Percentiles rank a stretch among this genome's conserved stretches.
phyloP scores from a whole-genome alignment of 37 sponge, comb jelly and placozoan genomes.

The Corticium candelabrum region DNA sequence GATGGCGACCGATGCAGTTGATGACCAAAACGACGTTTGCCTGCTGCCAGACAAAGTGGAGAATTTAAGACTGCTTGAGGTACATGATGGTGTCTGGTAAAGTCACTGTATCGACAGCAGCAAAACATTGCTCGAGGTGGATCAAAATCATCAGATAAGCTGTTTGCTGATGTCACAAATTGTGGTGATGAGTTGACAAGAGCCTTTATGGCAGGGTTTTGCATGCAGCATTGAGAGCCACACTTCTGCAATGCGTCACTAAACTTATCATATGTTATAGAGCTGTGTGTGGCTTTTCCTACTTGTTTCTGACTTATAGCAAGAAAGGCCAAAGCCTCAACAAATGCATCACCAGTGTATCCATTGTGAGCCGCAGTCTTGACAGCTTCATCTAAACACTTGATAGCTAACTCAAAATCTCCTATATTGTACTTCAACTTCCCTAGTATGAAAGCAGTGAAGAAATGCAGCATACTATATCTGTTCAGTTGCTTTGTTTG shows the following conservation, averaged over 20 bases:
- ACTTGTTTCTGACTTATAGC: background rate
- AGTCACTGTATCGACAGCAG: background rate
- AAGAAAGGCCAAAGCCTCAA: background rate
- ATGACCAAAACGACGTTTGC: background rate
- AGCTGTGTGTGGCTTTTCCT: background rate
- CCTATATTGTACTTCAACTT: background rate
- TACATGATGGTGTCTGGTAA: background rate
- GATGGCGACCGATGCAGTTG: too few species aligned
- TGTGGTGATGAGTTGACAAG: too few species aligned
- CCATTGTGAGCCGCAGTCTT: background rate
- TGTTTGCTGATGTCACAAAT: too few species aligned
- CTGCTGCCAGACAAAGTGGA: background rate
- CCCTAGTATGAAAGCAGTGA: background rate
- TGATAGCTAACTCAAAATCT: background rate
- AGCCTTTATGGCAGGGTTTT: too few species aligned
- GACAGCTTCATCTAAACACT: background rate
- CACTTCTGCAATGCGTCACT: too few species aligned
- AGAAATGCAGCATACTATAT: background rate
- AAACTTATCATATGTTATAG: background rate
- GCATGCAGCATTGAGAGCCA: too few species aligned
- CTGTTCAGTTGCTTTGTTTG: background rate
- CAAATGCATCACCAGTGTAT: background rate
- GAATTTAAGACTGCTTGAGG: background rate
- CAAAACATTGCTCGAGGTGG: background rate
- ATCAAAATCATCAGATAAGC: background rate